Base-by-base conservation (phyloP, 2,113 vertebrate species). In the Mellivora capensis region DNA sequence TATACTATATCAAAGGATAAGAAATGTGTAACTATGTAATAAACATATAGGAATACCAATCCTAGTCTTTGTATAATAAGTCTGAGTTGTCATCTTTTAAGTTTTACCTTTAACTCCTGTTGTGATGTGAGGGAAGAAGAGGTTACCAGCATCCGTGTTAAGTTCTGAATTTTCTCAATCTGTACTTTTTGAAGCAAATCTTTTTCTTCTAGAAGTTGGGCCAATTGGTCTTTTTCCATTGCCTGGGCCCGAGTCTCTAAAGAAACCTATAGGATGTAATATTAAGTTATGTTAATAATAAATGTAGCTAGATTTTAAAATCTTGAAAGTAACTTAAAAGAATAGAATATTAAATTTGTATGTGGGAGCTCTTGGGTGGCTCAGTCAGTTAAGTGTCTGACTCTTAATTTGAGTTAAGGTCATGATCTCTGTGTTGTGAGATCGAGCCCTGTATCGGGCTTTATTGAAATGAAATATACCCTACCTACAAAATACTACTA, bases 181-280 rank as follows among this genome's bases (percentile, higher is more conserved):
- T 99, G 99, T 4, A 99, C 99, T 98, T 99, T 99, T 98, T 99
- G 99, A 84, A 99, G 99, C 69, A 99, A 99, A 92, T 99, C 99
- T 94, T 99, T 99, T 96, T 99, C 99, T 89, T 99, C 99, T 49
- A 99, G 96, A 39, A 99, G 98, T 96, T 99, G 99, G 7, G 99
- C 98, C 47, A 99, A 61, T 2, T 99, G 99, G 96, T 99, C 98
- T 98, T 99, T 99, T 93, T 99, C 99, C 15, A 99, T 99, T 31
- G 98, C 99, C 0, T 99, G 99, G n/a, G 99, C 99, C 62, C 99
- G 99, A 34, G 99, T 99, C 85, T 99, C 99, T 1, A 99, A 99
- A 5, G 99, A 99, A 81, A 99, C 99, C 99, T 99, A 90, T 0
- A 61, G 59, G 61, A 95, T 80, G 3, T 37, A 84, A 69, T 62